These are phyloP conservation scores for Mormoops blainvillei DNA, from an alignment of 2,113 vertebrate species.

Conservation along the genomic window DNA sequence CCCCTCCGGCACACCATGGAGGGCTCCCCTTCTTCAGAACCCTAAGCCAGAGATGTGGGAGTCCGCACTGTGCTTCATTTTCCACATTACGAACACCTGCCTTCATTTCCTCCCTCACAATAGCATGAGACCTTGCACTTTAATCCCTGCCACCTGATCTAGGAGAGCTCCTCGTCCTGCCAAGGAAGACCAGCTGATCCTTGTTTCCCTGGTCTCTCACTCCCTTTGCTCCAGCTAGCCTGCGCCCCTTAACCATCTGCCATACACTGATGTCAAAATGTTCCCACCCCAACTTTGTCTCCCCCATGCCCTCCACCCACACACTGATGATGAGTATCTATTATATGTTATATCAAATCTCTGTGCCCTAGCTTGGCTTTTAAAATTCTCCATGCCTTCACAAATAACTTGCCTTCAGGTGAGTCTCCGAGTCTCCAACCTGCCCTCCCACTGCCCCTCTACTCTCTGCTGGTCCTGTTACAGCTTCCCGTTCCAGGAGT, in stretches of 20 bases:
- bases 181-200: not conserved
- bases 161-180: not conserved
- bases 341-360: not conserved
- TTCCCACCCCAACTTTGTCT: not conserved
- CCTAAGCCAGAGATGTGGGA: fast-evolving
- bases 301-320: no score
- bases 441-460: not conserved
- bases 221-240: not conserved
- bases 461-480: not conserved
- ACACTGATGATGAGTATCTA: not conserved
- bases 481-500: not conserved
- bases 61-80: not conserved
- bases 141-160: no score
- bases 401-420: not conserved
- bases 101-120: not conserved
- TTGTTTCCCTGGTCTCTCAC: not conserved
- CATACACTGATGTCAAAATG: no score
- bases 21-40: not conserved
- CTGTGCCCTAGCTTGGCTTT: not conserved
- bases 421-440: no score
- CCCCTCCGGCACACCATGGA: fast-evolving
- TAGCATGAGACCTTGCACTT: not conserved
- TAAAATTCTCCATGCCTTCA: not conserved
- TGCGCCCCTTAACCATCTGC: not conserved
- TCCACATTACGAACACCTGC: not conserved